These are phyloP conservation scores for Drosophila albomicans DNA, from an alignment of 1,140 invertebrate genomes.

Conservation along the genomic window DNA sequence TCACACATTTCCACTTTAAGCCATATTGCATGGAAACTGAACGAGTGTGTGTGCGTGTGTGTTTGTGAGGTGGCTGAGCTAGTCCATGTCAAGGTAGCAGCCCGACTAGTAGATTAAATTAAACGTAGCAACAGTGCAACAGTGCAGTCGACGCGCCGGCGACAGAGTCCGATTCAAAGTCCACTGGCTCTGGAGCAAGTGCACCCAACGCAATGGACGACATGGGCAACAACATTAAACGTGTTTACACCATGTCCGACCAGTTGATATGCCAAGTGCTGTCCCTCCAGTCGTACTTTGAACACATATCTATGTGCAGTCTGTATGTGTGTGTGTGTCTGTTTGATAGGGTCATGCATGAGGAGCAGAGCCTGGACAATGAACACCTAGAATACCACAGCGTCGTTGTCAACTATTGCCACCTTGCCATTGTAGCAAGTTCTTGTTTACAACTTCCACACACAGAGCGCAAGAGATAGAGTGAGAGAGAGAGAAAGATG, in stretches of 20 bases:
- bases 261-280: constrained; percentile 80
- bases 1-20: constrained; percentile 26
- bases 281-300: background rate
- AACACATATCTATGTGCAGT: background rate
- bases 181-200: constrained; percentile 50
- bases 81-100: constrained; percentile 76
- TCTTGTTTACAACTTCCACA: constrained; percentile 74
- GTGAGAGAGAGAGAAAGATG: background rate
- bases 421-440: constrained; percentile 64
- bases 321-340: background rate
- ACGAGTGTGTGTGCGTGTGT: background rate
- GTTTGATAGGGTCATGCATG: constrained; percentile 51
- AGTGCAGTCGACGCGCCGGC: constrained; percentile 34
- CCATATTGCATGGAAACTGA: constrained; percentile 10
- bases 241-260: constrained; percentile 82
- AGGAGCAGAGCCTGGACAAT: constrained; percentile 66
- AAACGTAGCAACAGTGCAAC: constrained; percentile 63
- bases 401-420: constrained; percentile 52
- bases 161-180: constrained; percentile 9
- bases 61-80: constrained; percentile 11
- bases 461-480: constrained; percentile 28
- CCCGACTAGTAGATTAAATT: constrained; percentile 81
- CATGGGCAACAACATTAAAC: constrained; percentile 76
- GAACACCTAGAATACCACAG: constrained; percentile 71
- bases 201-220: constrained; percentile 50